Base-by-base conservation (phyloP, 2,113 vertebrate genomes). In the Lanius ludovicianus region DNA sequence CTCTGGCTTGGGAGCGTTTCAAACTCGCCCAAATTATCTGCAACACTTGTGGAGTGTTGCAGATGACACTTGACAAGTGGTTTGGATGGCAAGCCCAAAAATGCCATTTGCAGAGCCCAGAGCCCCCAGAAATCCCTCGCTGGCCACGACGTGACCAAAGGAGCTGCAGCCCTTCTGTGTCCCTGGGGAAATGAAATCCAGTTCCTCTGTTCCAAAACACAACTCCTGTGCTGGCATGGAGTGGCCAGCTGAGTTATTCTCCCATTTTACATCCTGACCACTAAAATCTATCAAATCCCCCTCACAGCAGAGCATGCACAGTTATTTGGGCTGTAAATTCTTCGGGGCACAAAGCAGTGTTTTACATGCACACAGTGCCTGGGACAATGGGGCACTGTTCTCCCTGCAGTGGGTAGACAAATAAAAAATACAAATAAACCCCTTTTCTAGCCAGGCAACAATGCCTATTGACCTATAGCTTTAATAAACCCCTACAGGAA, bases 271-370 rank as follows among this genome's bases (percentile, higher is more conserved):
- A 79, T 42, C 52, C 64, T 74, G 60, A 81, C 25, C 52, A 67
- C 49, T 84, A 15, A 67, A 94, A 82, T 39, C 7, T 5, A 47
- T 15, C n/a, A 39, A 15, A 5, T 21, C 41, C 18, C 24, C 9
- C 62, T 14, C 3, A 2, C 6, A 53, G 13, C 24, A 52, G 41
- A 55, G 59, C 1, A 1, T 0, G 1, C 65, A 1, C 25, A 41
- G 47, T 83, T 56, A 75, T n/a, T 73, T 28, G 7, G 79, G 49
- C 62, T 64, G 39, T 64, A 64, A 80, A 79, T 68, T 37, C 71
- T 73, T 24, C 10, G 16, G 59, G 75, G 80, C 68, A 86, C 83
- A 88, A 64, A 87, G 55, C 22, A 17, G 60, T 6, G 4, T 33
- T 87, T 42, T 27, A 56, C 44, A 33, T 1, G 15, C 37, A 30